Evolutionary conservation across 1,140 invertebrate species (phyloP), one percentile per base, ranked within the genome.

Genomic region (Drosophila subpulchrella): DNA sequence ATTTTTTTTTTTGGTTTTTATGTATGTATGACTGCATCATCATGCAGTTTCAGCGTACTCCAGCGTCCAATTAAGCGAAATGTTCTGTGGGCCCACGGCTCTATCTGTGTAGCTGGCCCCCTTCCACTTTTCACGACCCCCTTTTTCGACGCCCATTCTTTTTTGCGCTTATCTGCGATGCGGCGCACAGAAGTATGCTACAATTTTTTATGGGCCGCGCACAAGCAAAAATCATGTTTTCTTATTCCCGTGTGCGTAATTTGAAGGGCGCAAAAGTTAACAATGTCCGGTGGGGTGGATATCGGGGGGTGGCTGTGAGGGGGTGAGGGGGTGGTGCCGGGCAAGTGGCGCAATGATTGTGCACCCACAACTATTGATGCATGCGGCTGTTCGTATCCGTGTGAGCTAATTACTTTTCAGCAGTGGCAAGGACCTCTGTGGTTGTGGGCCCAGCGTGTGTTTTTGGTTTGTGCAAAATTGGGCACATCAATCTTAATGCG

Each of bases 161-260:
- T 36, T 60, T 60, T 58, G 68, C 74, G 50, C 77, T 66, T 81
- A 56, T 60, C 72, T 73, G 78, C 79, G 67, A 60, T 80, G 76
- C 54, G 82, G 75, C 75, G 78, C 83, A 62, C 78, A 58, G 75
- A 86, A 86, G 83, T 88, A 79, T 79, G 83, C 83, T 79, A 86
- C 83, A 88, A 88, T 86, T 88, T 86, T 86, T 86, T 86, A 86
- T 88, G 75, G 72, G 72, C 76, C 75, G 75, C 83, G 80, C 80
- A 88, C 83, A 89, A 89, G 84, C 83, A 88, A 88, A 88, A 88
- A 88, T 88, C 83, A 88, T 88, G 83, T 88, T 88, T 88, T 82
- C 83, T 88, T 88, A 88, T 88, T 88, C 83, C 83, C 83, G 83
- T 83, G 83, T 89, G 83, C 84, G 83, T 88, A 89, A 88, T 88